phyloP scores from a whole-genome alignment of 2,888 invertebrate genomes.

The Lagria hirta region DNA sequence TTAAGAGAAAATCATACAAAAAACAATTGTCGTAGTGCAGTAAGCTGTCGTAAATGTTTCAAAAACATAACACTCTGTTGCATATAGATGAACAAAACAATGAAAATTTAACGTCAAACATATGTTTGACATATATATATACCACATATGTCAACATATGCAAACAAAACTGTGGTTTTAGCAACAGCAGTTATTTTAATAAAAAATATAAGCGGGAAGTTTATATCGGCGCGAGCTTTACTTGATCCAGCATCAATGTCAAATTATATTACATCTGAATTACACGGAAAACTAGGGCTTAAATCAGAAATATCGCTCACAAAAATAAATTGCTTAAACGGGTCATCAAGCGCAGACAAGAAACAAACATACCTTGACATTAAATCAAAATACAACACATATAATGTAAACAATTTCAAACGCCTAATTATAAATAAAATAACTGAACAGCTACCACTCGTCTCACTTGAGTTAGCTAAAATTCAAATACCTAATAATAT shows the following conservation, averaged over 20 bases:
- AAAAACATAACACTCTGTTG: not conserved
- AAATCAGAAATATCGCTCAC: not conserved
- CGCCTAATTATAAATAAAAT: conserved; percentile 20
- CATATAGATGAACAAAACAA: too few species aligned
- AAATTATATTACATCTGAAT: conserved; percentile 12
- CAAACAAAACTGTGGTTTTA: not conserved
- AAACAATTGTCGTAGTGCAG: not conserved
- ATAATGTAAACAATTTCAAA: conserved; percentile 2
- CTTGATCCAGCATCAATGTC: conserved; percentile 23
- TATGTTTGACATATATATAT: too few species aligned
- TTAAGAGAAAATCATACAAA: conserved; percentile 1
- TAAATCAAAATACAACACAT: conserved; percentile 2
- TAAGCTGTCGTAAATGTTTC: not conserved
- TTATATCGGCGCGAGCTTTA: conserved; percentile 1
- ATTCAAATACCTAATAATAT: conserved; percentile 20
- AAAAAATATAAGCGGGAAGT: not conserved
- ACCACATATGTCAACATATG: not conserved
- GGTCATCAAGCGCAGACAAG: conserved; percentile 1
- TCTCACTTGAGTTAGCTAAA: conserved; percentile 1
- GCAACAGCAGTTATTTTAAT: too few species aligned
- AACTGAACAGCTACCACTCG: conserved; percentile 1
- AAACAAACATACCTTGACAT: too few species aligned
- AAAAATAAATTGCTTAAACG: conserved; percentile 13
- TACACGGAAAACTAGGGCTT: conserved; percentile 5
- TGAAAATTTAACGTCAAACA: not conserved